phyloP scores from a whole-genome alignment of 2,113 vertebrate species.

The Rostratula benghalensis region DNA sequence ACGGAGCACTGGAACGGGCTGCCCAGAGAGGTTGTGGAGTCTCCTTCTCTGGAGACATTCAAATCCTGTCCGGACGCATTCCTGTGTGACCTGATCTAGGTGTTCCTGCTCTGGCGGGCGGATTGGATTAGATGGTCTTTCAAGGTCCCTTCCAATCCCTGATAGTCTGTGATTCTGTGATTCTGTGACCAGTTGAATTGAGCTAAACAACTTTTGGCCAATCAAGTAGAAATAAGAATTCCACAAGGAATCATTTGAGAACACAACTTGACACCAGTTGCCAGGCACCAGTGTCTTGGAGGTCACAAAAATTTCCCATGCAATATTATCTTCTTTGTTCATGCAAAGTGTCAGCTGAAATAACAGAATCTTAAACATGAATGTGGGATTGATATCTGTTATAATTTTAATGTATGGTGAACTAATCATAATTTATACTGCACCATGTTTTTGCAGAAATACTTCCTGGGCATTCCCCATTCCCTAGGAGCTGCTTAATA shows the following conservation, averaged over 20 bases:
- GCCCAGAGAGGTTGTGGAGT: too few species aligned
- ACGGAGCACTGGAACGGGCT: too few species aligned
- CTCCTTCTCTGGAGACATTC: too few species aligned
- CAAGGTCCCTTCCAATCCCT: too few species aligned
- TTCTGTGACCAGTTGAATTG: not conserved
- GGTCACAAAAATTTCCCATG: not conserved
- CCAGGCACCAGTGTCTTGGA: not conserved
- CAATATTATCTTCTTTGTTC: not conserved
- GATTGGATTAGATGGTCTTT: too few species aligned
- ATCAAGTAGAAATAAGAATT: not conserved
- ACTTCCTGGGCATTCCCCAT: not conserved
- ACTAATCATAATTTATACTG: not conserved
- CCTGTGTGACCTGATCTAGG: too few species aligned
- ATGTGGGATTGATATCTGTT: not conserved
- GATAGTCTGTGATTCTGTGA: too few species aligned
- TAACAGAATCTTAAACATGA: not conserved
- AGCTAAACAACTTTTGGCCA: not conserved
- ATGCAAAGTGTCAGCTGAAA: not conserved
- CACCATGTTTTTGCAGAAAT: not conserved
- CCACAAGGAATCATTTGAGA: not conserved
- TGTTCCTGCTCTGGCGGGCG: too few species aligned
- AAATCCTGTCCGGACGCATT: too few species aligned
- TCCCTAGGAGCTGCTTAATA: not conserved
- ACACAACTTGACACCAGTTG: not conserved
- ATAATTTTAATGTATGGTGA: not conserved